phyloP scores from a whole-genome alignment of 2,113 vertebrate genomes.

The Bostrychus sinensis region DNA sequence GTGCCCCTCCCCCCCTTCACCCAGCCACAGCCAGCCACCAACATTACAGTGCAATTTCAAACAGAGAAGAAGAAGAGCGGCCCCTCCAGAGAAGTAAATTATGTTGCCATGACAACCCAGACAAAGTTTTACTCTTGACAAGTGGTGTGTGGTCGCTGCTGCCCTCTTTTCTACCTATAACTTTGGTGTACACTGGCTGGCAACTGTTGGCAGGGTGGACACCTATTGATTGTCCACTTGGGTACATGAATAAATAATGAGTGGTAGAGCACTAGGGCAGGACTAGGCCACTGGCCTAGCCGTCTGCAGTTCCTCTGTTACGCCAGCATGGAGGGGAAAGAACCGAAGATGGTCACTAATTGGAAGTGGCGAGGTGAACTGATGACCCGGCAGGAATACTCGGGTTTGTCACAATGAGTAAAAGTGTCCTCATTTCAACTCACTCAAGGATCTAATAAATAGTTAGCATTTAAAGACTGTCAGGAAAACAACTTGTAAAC shows the following conservation, averaged over 20 bases:
- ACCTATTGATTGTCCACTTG: slow-evolving; percentile 40
- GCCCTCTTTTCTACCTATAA: neutral
- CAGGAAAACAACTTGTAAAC: slow-evolving; percentile 11
- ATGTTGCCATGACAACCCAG: slow-evolving; percentile 65
- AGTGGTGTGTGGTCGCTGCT: too few relatives aligned
- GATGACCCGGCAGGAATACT: slow-evolving; percentile 73
- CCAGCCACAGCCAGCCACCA: slow-evolving; percentile 36
- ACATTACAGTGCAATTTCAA: slow-evolving; percentile 63
- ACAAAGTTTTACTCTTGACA: slow-evolving; percentile 62
- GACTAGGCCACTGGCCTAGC: slow-evolving; percentile 19
- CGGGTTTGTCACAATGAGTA: slow-evolving; percentile 76
- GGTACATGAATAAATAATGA: slow-evolving; percentile 70
- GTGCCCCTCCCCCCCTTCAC: neutral
- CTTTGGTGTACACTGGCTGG: neutral
- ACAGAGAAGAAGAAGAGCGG: slow-evolving; percentile 42
- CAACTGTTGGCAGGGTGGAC: slow-evolving; percentile 38
- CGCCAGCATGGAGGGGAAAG: slow-evolving; percentile 23
- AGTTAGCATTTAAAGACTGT: slow-evolving; percentile 37
- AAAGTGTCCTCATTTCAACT: slow-evolving; percentile 60
- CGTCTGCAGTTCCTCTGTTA: slow-evolving; percentile 11
- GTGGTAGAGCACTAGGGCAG: slow-evolving; percentile 27
- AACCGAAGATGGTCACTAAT: slow-evolving; percentile 56
- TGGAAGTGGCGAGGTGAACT: slow-evolving; percentile 73
- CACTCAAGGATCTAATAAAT: slow-evolving; percentile 67
- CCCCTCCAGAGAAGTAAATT: slow-evolving; percentile 37